Evolutionary conservation across 1,140 invertebrate genomes (phyloP), one percentile per base, ranked within the genome.

Genomic region (Bombus fervidus): DNA sequence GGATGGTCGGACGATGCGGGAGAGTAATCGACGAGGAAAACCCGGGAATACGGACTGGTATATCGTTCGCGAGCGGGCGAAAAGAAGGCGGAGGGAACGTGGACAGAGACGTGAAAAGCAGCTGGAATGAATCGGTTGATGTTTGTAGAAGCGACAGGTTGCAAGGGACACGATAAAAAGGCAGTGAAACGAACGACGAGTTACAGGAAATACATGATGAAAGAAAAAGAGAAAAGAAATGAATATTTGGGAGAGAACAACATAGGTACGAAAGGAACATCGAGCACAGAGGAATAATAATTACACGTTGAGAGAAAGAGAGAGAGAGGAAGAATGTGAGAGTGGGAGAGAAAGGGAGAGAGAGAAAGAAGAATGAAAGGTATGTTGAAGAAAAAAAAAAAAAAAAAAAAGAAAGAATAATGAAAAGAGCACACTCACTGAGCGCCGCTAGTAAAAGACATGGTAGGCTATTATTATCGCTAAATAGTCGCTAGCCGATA

Each of bases 401-500:
- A 28, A 9, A 57, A 25, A 9, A 25, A 22, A 62, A 62, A 62
- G 12, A 28, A 62, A n/a, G 28, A 62, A n/a, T 62, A n/a, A 62
- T 10, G 12, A 53, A 69, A 64, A 57, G 37, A 84, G 81, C 85
- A 92, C 90, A 93, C 89, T 92, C 91, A 93, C 88, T 87, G 90
- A 92, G 93, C 92, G 92, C 89, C 91, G 91, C 89, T 93, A 93
- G 87, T 88, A 93, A 90, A 93, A 92, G 91, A 93, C 93, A 92
- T 92, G 90, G 91, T 93, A 93, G 92, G 91, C 87, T 92, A 94
- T 90, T 92, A 93, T 88, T 90, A 93, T 92, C 90, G 92, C 92
- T 92, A 89, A 91, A 92, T 94, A 94, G 92, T 91, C 91, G 92
- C 91, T 93, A 94, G 93, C 90, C 91, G 86, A 92, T 91, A 95